Conservation (phyloP, 2,888 invertebrate species). For the Lepidochrysops patricia region DNA sequence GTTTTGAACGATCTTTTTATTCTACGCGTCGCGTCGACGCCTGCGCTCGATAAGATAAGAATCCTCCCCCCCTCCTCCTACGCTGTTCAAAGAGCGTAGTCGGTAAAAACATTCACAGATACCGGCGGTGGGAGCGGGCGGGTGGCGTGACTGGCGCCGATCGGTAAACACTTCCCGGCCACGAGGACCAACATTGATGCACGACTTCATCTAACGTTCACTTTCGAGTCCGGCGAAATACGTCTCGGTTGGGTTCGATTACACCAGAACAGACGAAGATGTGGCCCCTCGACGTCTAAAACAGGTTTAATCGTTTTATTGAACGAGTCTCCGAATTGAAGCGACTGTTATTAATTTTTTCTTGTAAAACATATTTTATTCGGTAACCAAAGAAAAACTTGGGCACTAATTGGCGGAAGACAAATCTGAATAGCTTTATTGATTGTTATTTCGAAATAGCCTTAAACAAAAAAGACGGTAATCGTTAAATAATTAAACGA, state of each 20-base stretch:
- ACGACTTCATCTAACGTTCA: constrained; percentile 35
- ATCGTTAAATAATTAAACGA: constrained; percentile 11
- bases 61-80: constrained; percentile 26
- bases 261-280: constrained; percentile 7
- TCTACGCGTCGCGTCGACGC: constrained; percentile 40
- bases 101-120: constrained; percentile 54
- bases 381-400: constrained; percentile 28
- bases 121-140: constrained; percentile 30
- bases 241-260: constrained; percentile 3
- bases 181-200: constrained; percentile 36
- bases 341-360: constrained; percentile 20
- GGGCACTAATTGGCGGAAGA: constrained; percentile 31
- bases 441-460: constrained; percentile 20
- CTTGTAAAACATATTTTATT: constrained; percentile 19
- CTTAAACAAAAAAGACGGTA: constrained; percentile 2
- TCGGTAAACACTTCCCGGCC: constrained; percentile 32
- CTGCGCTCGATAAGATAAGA: constrained; percentile 45
- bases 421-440: constrained; percentile 35
- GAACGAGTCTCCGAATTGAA: constrained; percentile 27
- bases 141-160: constrained; percentile 40
- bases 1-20: constrained; percentile 31
- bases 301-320: constrained; percentile 18
- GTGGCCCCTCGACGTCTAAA: constrained; percentile 4
- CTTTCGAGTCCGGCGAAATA: constrained; percentile 22
- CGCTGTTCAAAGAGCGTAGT: constrained; percentile 33